Base-by-base conservation (phyloP, 2,888 invertebrate species). In the Acleris holmiana region DNA sequence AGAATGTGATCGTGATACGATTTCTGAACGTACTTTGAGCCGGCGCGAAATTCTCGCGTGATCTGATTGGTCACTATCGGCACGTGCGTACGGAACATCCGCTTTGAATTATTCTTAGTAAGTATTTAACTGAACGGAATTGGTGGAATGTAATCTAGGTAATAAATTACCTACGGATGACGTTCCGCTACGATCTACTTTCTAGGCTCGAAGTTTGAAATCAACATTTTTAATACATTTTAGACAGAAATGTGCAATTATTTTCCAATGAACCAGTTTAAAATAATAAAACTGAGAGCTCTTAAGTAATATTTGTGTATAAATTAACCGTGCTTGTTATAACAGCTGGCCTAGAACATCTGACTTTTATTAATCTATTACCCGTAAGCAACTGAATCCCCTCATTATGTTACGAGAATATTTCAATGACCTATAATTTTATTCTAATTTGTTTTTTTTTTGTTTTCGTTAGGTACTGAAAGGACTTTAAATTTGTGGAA, bases 41-140 rank as follows among this genome's bases (percentile, higher is more conserved):
- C 78, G 77, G 83, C 78, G 86, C 79, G 80, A 83, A 82, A 75
- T 66, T 73, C 69, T 70, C 72, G 76, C 76, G 70, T 74, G 74
- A 76, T 79, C 73, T 70, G 76, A 80, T 80, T 79, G 80, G 76
- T 63, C 68, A 76, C 78, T 80, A 78, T 66, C 61, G 29, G 61
- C 68, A 76, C 81, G 82, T 80, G 82, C 84, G 77, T 80, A 82
- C 78, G 67, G 72, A 83, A 73, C 73, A 74, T 81, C 71, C 74
- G 76, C 73, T 61, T 58, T 61, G 50, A 61, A 23, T 73, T 73
- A 76, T 78, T 71, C 73, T 64, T 69, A 71, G 71, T 70, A 74
- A 70, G 71, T 70, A 74, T 68, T 70, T 72, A 67, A 69, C 66
- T 19, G 68, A 69, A 71, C 65, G 69, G 69, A 69, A 69, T 69